Conservation (phyloP, 2,888 invertebrate genomes). For the Aricia artaxerxes region DNA sequence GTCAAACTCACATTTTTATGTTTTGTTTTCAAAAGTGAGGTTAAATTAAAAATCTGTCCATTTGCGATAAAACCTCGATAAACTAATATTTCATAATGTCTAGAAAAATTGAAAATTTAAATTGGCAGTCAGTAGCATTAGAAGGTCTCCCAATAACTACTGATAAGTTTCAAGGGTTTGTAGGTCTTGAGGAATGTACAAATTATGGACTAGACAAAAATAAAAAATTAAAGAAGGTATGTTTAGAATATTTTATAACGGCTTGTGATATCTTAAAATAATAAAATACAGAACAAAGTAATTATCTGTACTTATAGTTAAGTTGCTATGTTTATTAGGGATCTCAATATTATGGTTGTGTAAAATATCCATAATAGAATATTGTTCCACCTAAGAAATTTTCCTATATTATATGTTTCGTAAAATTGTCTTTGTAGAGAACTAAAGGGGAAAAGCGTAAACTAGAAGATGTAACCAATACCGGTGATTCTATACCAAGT, state of each 20-base stretch:
- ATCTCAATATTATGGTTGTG: too few species aligned
- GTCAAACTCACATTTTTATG: conserved; percentile 37
- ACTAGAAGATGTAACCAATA: conserved; percentile 35
- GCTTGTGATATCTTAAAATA: not conserved
- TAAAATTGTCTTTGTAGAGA: conserved; percentile 17
- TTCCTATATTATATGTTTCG: not conserved
- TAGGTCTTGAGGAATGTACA: conserved; percentile 89
- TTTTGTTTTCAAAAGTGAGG: conserved; percentile 27
- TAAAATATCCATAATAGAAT: too few species aligned
- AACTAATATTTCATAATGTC: conserved; percentile 47
- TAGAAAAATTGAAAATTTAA: conserved; percentile 62
- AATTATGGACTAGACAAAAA: conserved; percentile 82
- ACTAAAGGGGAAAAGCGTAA: conserved; percentile 33
- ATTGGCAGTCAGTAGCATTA: conserved; percentile 84
- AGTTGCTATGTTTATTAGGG: too few species aligned
- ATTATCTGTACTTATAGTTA: too few species aligned
- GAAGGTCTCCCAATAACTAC: conserved; percentile 75
- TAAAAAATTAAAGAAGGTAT: conserved; percentile 64
- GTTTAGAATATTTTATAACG: conserved; percentile 36
- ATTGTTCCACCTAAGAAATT: too few species aligned
- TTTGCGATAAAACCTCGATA: not conserved
- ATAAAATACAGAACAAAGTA: too few species aligned
- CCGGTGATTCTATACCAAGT: conserved; percentile 35
- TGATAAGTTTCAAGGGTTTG: conserved; percentile 82
- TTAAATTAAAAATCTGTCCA: conserved; percentile 6